A percentile compares a stretch with the other conserved stretches of the same genome.
phyloP scores from a whole-genome alignment of 2,113 vertebrate genomes.

The Ictalurus furcatus region DNA sequence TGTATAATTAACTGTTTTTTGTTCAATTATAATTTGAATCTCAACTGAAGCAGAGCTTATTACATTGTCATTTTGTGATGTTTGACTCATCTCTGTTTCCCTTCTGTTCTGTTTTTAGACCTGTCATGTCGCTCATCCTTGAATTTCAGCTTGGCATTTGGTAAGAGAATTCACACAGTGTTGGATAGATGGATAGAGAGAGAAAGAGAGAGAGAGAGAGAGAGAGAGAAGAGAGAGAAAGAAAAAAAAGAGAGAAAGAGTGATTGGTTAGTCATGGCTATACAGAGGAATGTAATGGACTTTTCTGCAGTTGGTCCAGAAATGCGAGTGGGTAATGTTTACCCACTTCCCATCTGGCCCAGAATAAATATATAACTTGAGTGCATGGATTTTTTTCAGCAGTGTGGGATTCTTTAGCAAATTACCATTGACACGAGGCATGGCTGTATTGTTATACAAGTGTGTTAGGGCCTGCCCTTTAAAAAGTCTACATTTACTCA shows the following conservation, averaged over 20 bases:
- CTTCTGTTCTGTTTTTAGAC: slow-evolving; percentile 10
- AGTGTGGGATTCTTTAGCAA: slow-evolving; percentile 3
- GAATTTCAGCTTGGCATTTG: not conserved
- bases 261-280: not conserved
- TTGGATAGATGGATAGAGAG: not conserved
- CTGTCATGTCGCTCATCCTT: not conserved
- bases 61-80: not conserved
- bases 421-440: not conserved
- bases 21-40: not conserved
- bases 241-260: not conserved
- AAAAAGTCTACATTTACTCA: not conserved
- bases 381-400: slow-evolving; percentile 11
- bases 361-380: slow-evolving; percentile 25
- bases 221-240: not conserved
- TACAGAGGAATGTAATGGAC: not conserved
- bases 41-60: not conserved
- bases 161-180: not conserved
- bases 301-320: not conserved
- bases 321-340: not conserved
- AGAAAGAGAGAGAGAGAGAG: not conserved
- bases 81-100: not conserved
- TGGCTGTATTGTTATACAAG: not conserved
- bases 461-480: not conserved
- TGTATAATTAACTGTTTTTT: not conserved
- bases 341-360: slow-evolving; percentile 10